phyloP scores from a whole-genome alignment of 1,140 invertebrate species.

The Sinonovacula constricta region DNA sequence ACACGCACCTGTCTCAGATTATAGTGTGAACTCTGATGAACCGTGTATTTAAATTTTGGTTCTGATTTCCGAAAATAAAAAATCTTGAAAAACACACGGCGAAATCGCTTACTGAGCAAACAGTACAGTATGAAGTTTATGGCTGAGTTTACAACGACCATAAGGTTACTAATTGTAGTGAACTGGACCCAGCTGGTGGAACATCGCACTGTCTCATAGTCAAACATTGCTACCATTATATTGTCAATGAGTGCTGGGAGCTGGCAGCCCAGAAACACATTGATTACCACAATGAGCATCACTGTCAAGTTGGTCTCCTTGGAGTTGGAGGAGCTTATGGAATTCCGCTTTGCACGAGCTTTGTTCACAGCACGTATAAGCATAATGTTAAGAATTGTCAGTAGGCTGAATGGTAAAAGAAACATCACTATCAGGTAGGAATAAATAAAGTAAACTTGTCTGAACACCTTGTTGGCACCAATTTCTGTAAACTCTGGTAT shows the following conservation, averaged over 20 bases:
- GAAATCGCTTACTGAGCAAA: constrained; percentile 97
- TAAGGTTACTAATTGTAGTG: constrained; percentile 85
- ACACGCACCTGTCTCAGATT: background rate
- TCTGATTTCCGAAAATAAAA: constrained; percentile 83
- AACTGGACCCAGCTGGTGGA: constrained; percentile 79
- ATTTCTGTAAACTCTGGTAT: constrained; percentile 43
- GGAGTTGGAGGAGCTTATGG: constrained; percentile 70
- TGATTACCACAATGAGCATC: constrained; percentile 87
- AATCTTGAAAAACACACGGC: constrained; percentile 90
- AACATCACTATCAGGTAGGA: constrained; percentile 83
- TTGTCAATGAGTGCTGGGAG: constrained; percentile 80
- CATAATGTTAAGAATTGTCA: constrained; percentile 86
- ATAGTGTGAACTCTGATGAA: constrained; percentile 43
- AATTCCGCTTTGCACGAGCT: constrained; percentile 79
- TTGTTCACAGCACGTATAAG: constrained; percentile 84
- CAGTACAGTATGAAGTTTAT: constrained; percentile 88
- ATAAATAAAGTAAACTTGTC: constrained; percentile 84
- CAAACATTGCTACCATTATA: constrained; percentile 72
- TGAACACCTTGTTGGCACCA: constrained; percentile 42
- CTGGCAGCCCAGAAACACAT: constrained; percentile 87
- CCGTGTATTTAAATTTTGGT: constrained; percentile 52
- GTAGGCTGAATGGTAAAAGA: constrained; percentile 83
- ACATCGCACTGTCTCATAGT: constrained; percentile 81
- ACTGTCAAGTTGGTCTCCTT: constrained; percentile 87
- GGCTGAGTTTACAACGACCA: constrained; percentile 84